Evolutionary conservation across 2,888 invertebrate genomes (phyloP).

Genomic region (Ornithoptera priamus): DNA sequence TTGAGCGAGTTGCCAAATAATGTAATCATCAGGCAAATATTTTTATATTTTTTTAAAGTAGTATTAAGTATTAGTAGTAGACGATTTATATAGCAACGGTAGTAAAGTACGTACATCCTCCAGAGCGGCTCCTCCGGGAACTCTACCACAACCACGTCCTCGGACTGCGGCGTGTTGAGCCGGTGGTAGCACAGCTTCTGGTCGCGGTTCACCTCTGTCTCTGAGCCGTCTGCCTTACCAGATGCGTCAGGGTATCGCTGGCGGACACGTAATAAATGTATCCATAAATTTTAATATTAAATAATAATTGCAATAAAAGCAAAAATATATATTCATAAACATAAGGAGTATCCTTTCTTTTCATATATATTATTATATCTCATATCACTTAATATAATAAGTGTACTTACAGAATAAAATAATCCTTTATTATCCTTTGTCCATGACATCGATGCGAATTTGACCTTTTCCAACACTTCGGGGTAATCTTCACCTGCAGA

Average conservation of each 20-base stretch:
- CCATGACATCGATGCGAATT: slow-evolving; percentile 96
- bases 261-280: slow-evolving; percentile 33
- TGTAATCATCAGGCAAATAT: too few species aligned
- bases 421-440: slow-evolving; percentile 96
- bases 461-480: slow-evolving; percentile 94
- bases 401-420: slow-evolving; percentile 90
- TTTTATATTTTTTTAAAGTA: too few species aligned
- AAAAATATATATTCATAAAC: not conserved
- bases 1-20: too few species aligned
- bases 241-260: slow-evolving; percentile 90
- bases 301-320: not conserved
- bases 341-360: not conserved
- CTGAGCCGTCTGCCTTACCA: slow-evolving; percentile 94
- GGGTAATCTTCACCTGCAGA: slow-evolving; percentile 88
- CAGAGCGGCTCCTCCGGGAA: slow-evolving; percentile 95
- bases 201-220: slow-evolving; percentile 91
- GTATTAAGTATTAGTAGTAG: too few species aligned
- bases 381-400: not conserved
- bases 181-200: slow-evolving; percentile 97
- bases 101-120: slow-evolving; percentile 85
- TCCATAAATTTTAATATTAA: slow-evolving; percentile 9
- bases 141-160: slow-evolving; percentile 93
- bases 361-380: not conserved
- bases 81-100: not conserved
- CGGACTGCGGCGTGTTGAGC: slow-evolving; percentile 90